These are phyloP conservation scores for Malthinus seriepunctatus DNA, from an alignment of 2,888 invertebrate species.

Conservation along the genomic window DNA sequence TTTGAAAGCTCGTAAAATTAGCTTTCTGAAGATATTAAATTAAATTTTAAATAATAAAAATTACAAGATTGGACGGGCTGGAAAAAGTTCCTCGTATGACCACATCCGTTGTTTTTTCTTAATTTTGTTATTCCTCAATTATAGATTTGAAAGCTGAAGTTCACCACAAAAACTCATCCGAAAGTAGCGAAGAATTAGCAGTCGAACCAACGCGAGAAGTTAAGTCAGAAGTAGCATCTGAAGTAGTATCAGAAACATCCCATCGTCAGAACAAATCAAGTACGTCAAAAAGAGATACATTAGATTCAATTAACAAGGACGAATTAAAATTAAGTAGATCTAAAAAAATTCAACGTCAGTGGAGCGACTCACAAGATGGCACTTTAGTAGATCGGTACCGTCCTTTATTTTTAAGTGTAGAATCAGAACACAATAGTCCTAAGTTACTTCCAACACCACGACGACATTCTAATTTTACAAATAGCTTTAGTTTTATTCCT, in stretches of 20 bases:
- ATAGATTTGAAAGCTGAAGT: slow-evolving; percentile 90
- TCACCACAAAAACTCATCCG: slow-evolving; percentile 88
- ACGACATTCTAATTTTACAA: slow-evolving; percentile 66
- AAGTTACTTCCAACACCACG: slow-evolving; percentile 55
- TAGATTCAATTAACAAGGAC: slow-evolving; percentile 55
- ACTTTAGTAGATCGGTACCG: slow-evolving; percentile 56
- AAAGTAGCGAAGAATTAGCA: slow-evolving; percentile 77
- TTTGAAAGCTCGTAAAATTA: no score
- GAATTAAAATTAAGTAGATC: slow-evolving; percentile 51
- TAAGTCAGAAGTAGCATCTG: slow-evolving; percentile 31
- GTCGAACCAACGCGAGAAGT: slow-evolving; percentile 58
- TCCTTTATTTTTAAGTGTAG: slow-evolving; percentile 48
- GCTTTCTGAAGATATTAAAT: no score
- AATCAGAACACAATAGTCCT: slow-evolving; percentile 46
- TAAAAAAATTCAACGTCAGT: slow-evolving; percentile 59
- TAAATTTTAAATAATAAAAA: no score
- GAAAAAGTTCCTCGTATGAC: no score
- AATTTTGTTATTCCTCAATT: neutral
- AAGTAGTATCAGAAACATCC: slow-evolving; percentile 25
- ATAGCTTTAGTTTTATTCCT: slow-evolving; percentile 57
- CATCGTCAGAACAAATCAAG: slow-evolving; percentile 23
- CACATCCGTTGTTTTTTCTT: neutral
- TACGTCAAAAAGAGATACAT: slow-evolving; percentile 14
- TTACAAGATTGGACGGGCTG: no score
- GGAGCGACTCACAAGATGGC: slow-evolving; percentile 60